These are phyloP conservation scores for Palloptera scutellata DNA, from an alignment of 2,888 invertebrate species.

Conservation along the genomic window DNA sequence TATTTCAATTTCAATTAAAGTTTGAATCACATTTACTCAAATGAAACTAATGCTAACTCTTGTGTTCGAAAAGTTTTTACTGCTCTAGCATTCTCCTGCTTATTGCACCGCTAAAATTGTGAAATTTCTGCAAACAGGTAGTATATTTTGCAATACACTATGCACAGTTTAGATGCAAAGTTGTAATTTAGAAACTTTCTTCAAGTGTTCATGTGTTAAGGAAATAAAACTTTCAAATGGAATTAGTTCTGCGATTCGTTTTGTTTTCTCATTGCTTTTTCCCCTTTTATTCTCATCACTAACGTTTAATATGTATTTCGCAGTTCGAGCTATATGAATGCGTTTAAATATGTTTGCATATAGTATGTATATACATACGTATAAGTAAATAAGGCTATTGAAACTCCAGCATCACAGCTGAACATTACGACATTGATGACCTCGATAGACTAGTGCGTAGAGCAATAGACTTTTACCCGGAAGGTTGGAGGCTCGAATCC, in stretches of 20 bases:
- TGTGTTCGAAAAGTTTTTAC: constrained; percentile 29
- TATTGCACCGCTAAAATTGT: constrained; percentile 10
- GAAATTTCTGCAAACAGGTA: constrained; percentile 3
- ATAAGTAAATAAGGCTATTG: too few species aligned
- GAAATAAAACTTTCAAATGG: constrained; percentile 33
- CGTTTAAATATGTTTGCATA: too few species aligned
- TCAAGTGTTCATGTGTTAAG: constrained; percentile 32
- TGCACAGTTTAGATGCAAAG: constrained; percentile 21
- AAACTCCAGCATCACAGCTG: too few species aligned
- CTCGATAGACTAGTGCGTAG: too few species aligned
- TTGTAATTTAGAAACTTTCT: constrained; percentile 30
- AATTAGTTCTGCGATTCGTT: constrained; percentile 32
- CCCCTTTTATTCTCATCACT: not conserved
- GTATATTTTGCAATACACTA: constrained; percentile 2
- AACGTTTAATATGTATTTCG: not conserved
- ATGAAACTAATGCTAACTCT: constrained; percentile 32
- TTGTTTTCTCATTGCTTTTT: not conserved
- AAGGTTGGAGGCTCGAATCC: too few species aligned
- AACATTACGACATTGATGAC: too few species aligned
- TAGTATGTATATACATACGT: too few species aligned
- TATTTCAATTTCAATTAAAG: constrained; percentile 56
- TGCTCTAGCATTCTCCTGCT: constrained; percentile 21
- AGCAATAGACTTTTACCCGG: too few species aligned
- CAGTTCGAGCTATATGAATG: not conserved
- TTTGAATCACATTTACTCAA: constrained; percentile 41